Evolutionary conservation across 2,113 vertebrate species (phyloP).

Genomic region (Hemiscyllium ocellatum): DNA sequence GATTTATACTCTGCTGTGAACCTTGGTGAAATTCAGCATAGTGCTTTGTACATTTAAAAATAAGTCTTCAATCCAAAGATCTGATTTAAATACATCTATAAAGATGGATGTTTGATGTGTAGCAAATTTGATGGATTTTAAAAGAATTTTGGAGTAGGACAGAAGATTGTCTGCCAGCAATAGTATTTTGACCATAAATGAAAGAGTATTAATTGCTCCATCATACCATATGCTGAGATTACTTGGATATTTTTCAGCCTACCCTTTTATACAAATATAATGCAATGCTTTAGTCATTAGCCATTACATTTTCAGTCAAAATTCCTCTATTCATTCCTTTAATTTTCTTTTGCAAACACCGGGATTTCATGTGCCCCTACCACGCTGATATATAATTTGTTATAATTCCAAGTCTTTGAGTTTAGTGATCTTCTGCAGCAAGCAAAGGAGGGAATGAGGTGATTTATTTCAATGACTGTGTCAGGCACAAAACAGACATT

Average conservation of each 20-base stretch:
- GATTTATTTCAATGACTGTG: conserved; percentile 37
- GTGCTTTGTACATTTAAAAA: neutral
- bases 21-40: neutral
- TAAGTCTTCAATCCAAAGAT: neutral
- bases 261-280: neutral
- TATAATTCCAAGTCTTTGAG: conserved; percentile 2
- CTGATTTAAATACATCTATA: neutral
- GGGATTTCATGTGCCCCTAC: conserved; percentile 3
- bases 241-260: neutral
- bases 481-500: conserved; percentile 31
- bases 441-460: neutral
- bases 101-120: neutral
- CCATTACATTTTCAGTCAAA: neutral
- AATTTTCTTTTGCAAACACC: conserved; percentile 1
- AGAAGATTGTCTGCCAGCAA: neutral
- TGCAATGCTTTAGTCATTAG: conserved; percentile 15
- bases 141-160: neutral
- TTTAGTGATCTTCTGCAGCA: conserved; percentile 23
- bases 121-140: neutral
- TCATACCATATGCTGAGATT: neutral
- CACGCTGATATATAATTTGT: conserved; percentile 19
- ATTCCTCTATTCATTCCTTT: conserved; percentile 13
- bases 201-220: conserved; percentile 3
- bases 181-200: neutral
- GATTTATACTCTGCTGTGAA: neutral